Percentiles rank a stretch among this genome's conserved stretches.
These are phyloP conservation scores for Arrhamphus sclerolepis DNA, from an alignment of 2,797 vertebrate genomes.

Conservation along the genomic window DNA sequence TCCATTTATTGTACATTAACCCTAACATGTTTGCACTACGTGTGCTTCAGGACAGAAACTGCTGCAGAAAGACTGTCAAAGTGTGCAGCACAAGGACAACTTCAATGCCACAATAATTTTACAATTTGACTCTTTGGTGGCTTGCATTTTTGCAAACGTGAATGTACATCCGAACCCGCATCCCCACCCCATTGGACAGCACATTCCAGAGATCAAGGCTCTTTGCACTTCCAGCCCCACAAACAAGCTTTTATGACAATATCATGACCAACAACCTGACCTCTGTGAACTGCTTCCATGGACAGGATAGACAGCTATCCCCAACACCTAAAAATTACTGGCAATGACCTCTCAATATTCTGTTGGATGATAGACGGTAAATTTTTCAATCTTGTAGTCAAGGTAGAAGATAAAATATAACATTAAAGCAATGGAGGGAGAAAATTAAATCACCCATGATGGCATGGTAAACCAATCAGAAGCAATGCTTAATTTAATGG, in stretches of 20 bases:
- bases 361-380: too few relatives aligned
- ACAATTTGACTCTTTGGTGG: constrained; percentile 10
- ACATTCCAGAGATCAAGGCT: constrained; percentile 38
- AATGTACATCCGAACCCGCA: constrained; percentile 3
- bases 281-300: too few relatives aligned
- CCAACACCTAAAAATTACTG: too few relatives aligned
- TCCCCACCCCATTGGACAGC: neutral
- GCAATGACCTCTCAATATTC: too few relatives aligned
- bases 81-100: constrained; percentile 28
- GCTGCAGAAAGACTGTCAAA: constrained; percentile 12
- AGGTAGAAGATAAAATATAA: too few relatives aligned
- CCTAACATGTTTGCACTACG: neutral
- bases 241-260: constrained; percentile 29
- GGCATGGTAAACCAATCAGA: too few relatives aligned
- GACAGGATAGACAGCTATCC: too few relatives aligned
- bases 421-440: too few relatives aligned
- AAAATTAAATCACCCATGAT: too few relatives aligned
- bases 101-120: constrained; percentile 26
- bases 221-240: constrained; percentile 2
- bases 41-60: constrained; percentile 13
- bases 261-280: constrained; percentile 23
- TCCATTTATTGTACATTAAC: constrained; percentile 9
- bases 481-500: too few relatives aligned
- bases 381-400: too few relatives aligned
- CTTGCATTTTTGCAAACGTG: constrained; percentile 22